Conservation (phyloP, 2,888 invertebrate species). For the Crematogaster levior region DNA sequence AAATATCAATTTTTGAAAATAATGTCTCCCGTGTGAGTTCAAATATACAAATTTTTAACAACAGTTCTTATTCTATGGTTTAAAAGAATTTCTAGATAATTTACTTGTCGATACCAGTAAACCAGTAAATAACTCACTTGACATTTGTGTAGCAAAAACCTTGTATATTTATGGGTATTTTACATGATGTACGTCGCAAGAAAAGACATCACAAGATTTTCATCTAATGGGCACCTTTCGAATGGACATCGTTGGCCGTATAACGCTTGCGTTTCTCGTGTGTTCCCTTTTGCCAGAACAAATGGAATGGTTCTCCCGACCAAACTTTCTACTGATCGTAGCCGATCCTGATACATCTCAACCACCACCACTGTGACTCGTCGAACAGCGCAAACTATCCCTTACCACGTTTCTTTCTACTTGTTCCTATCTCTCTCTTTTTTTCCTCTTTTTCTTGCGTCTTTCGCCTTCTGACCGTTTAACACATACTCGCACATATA, state of each 20-base stretch:
- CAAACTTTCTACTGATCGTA: slow-evolving; percentile 51
- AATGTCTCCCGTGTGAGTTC: not conserved
- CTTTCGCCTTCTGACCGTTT: slow-evolving; percentile 26
- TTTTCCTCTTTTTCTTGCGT: not conserved
- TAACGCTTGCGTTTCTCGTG: slow-evolving; percentile 2
- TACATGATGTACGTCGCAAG: too few species aligned
- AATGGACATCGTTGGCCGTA: not conserved
- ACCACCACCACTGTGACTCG: slow-evolving; percentile 29
- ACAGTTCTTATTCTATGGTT: not conserved
- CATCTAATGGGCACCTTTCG: slow-evolving; percentile 8
- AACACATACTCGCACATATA: slow-evolving; percentile 52
- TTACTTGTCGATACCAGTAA: too few species aligned
- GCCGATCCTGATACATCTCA: slow-evolving; percentile 53
- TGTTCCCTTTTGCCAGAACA: slow-evolving; percentile 39
- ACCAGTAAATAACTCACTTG: not conserved
- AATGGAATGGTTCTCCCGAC: slow-evolving; percentile 36
- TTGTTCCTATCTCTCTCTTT: slow-evolving; percentile 3
- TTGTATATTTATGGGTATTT: too few species aligned
- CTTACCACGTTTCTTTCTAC: slow-evolving; percentile 45
- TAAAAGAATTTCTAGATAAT: not conserved
- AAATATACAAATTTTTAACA: not conserved
- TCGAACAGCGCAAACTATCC: slow-evolving; percentile 57
- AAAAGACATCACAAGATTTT: slow-evolving; percentile 30
- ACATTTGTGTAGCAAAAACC: too few species aligned
- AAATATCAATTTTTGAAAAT: not conserved